These are phyloP conservation scores for Phaenicophaeus curvirostris DNA, from an alignment of 2,797 vertebrate species.

Conservation along the genomic window DNA sequence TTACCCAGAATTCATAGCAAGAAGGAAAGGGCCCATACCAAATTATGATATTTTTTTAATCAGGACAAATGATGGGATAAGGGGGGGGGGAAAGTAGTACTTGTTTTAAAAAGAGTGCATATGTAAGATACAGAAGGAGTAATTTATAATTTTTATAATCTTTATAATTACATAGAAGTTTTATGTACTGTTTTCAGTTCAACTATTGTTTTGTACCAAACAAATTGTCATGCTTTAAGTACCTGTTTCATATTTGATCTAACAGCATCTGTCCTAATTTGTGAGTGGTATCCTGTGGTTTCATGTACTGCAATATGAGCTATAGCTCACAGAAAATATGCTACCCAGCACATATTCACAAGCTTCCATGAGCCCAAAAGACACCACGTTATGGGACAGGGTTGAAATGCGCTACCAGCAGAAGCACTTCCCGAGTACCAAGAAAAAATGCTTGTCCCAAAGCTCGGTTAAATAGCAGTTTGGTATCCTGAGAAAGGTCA, in stretches of 20 bases:
- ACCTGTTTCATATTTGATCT: background rate
- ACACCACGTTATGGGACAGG: background rate
- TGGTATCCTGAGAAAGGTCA: background rate
- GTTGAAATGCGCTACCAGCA: background rate
- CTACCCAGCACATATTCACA: background rate
- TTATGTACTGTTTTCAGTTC: background rate
- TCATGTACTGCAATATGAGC: fast-evolving
- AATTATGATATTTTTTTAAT: background rate
- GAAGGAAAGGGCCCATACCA: background rate
- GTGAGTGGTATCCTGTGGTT: fast-evolving
- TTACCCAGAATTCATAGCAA: background rate
- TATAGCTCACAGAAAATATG: background rate
- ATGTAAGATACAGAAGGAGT: background rate
- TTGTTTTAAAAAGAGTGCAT: fast-evolving
- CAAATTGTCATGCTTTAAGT: background rate
- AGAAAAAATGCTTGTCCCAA: background rate
- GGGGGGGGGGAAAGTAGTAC: fast-evolving
- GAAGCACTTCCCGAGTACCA: background rate
- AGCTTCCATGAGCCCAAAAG: background rate
- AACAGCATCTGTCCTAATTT: background rate
- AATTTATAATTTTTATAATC: background rate
- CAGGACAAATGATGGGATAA: background rate
- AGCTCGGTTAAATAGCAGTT: background rate
- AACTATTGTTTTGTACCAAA: background rate
- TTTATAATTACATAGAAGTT: background rate